Conservation (phyloP, 2,888 invertebrate genomes). For the Drosophila lutescens region DNA sequence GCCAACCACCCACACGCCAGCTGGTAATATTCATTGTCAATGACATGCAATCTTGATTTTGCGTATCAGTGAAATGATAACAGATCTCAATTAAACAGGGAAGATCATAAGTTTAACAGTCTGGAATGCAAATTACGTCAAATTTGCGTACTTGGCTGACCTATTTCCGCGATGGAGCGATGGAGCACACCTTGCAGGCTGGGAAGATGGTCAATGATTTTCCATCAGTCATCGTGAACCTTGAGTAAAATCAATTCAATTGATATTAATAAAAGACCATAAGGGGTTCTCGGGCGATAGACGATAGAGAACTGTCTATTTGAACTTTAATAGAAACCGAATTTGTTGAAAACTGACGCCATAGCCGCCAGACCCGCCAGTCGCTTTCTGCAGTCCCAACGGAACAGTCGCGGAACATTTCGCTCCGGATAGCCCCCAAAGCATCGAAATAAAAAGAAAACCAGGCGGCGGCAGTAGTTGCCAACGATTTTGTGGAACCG, state of each 20-base stretch:
- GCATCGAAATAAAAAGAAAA: slow-evolving; percentile 1
- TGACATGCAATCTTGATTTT: slow-evolving; percentile 41
- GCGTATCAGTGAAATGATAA: slow-evolving; percentile 13
- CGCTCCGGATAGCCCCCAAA: slow-evolving; percentile 2
- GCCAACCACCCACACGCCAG: slow-evolving; percentile 8
- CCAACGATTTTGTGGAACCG: slow-evolving; percentile 11
- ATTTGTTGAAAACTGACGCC: slow-evolving; percentile 62
- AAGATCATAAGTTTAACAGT: slow-evolving; percentile 14
- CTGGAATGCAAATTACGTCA: slow-evolving; percentile 17
- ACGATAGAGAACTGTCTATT: slow-evolving; percentile 18
- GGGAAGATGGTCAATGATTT: slow-evolving; percentile 22
- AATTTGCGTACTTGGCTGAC: slow-evolving; percentile 25
- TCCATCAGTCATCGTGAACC: slow-evolving; percentile 54
- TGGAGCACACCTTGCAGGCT: slow-evolving; percentile 21
- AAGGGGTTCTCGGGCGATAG: slow-evolving; percentile 5
- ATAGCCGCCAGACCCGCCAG: slow-evolving; percentile 42
- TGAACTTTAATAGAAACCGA: slow-evolving; percentile 55
- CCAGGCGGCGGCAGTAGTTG: no score
- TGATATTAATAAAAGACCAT: slow-evolving; percentile 64
- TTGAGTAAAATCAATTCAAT: slow-evolving; percentile 75
- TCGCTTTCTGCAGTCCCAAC: slow-evolving; percentile 52
- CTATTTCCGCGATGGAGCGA: slow-evolving; percentile 22
- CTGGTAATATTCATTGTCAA: slow-evolving; percentile 33
- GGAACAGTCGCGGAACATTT: slow-evolving; percentile 39
- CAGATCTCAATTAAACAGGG: background rate